Percentiles rank a stretch among this genome's conserved stretches.
These are phyloP conservation scores for Pseudanteris insignis DNA, from an alignment of 2,888 invertebrate genomes.

Conservation along the genomic window DNA sequence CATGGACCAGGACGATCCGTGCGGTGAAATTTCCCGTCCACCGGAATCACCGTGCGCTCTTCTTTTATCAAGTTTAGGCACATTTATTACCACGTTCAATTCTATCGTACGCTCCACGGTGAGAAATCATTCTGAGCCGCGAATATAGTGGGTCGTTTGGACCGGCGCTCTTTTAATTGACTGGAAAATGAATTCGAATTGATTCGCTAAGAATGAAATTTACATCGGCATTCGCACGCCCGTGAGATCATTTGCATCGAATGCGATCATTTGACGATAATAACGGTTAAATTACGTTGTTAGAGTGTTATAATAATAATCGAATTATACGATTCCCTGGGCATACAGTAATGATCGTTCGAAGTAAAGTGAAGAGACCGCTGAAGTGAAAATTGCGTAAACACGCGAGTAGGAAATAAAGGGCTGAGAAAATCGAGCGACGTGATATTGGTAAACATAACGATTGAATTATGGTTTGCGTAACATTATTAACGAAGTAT, in stretches of 20 bases:
- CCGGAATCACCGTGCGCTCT: no score
- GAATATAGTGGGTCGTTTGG: slow-evolving; percentile 4
- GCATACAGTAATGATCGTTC: slow-evolving; percentile 13
- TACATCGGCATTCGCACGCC: slow-evolving; percentile 9
- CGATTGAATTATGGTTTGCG: slow-evolving; percentile 14
- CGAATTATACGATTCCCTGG: slow-evolving; percentile 11
- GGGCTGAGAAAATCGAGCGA: slow-evolving; percentile 16
- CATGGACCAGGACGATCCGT: no score
- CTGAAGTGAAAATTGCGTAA: slow-evolving; percentile 8
- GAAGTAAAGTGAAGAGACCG: neutral
- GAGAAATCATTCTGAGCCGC: slow-evolving; percentile 6
- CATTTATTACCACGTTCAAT: neutral
- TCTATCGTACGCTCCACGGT: neutral
- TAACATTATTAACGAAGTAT: slow-evolving; percentile 29
- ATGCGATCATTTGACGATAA: slow-evolving; percentile 26
- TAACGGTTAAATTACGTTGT: slow-evolving; percentile 25
- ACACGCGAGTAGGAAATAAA: slow-evolving; percentile 8
- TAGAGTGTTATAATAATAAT: slow-evolving; percentile 25
- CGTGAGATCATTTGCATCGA: slow-evolving; percentile 29
- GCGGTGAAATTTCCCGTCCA: no score
- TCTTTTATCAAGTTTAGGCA: no score
- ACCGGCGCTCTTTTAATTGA: slow-evolving; percentile 15
- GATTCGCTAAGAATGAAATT: slow-evolving; percentile 15
- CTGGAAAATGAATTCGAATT: slow-evolving; percentile 18
- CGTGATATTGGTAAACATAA: slow-evolving; percentile 14